Evolutionary conservation across 2,888 invertebrate species (phyloP).

Genomic region (Drosophila hamatofila): DNA sequence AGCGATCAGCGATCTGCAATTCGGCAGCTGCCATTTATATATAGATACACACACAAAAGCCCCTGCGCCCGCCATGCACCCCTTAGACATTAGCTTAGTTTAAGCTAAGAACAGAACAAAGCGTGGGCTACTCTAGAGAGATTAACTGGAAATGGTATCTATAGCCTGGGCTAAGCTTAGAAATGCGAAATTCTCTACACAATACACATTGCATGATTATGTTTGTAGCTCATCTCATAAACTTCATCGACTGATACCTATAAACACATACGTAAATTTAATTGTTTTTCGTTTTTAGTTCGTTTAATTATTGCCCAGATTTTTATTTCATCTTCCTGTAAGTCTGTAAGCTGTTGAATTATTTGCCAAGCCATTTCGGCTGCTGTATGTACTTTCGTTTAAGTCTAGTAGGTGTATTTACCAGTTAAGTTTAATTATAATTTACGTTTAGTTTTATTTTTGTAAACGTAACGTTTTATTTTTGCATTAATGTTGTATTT

Average conservation of each 20-base stretch:
- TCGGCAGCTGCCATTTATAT: slow-evolving; percentile 34
- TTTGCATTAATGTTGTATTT: slow-evolving; percentile 65
- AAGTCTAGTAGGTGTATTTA: slow-evolving; percentile 33
- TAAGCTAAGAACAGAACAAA: slow-evolving; percentile 68
- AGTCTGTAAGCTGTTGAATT: slow-evolving; percentile 55
- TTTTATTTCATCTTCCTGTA: slow-evolving; percentile 27
- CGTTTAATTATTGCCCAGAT: slow-evolving; percentile 27
- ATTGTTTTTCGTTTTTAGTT: slow-evolving; percentile 60
- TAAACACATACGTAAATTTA: slow-evolving; percentile 49
- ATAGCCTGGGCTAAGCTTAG: slow-evolving; percentile 30
- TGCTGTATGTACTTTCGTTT: slow-evolving; percentile 46
- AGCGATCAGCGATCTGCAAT: slow-evolving; percentile 10
- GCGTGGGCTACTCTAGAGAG: slow-evolving; percentile 36
- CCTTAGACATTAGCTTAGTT: slow-evolving; percentile 41
- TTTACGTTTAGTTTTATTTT: slow-evolving; percentile 36
- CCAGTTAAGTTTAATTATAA: slow-evolving; percentile 41
- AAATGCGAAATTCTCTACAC: slow-evolving; percentile 41
- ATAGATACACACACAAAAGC: slow-evolving; percentile 14
- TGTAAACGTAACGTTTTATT: slow-evolving; percentile 46
- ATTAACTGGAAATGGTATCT: slow-evolving; percentile 26
- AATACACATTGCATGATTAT: slow-evolving; percentile 33
- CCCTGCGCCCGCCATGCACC: slow-evolving; percentile 14
- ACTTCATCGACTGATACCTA: slow-evolving; percentile 77
- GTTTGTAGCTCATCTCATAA: slow-evolving; percentile 63
- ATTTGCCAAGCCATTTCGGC: slow-evolving; percentile 53